These are phyloP conservation scores for Agrochola lota DNA, from an alignment of 2,888 invertebrate species.

Conservation along the genomic window DNA sequence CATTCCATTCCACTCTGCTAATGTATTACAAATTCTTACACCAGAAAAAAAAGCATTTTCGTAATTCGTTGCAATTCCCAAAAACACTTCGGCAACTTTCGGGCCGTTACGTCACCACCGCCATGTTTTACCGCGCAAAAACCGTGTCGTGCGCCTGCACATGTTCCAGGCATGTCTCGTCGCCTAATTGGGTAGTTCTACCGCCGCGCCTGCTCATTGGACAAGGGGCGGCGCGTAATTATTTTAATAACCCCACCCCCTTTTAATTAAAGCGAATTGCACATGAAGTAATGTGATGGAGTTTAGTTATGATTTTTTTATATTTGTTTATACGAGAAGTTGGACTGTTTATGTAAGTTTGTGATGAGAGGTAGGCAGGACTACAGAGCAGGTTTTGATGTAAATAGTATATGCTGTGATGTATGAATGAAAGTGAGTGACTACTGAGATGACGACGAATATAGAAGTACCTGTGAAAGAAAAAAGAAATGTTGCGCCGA, in stretches of 20 bases:
- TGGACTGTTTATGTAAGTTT: conserved; percentile 17
- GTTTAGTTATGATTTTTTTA: conserved; percentile 55
- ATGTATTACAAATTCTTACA: conserved; percentile 53
- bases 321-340: conserved; percentile 21
- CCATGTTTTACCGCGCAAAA: conserved; percentile 81
- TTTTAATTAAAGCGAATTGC: conserved; percentile 83
- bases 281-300: conserved; percentile 45
- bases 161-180: conserved; percentile 76
- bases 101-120: conserved; percentile 73
- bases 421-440: neutral
- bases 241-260: conserved; percentile 88
- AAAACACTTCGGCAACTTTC: conserved; percentile 59
- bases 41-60: conserved; percentile 44
- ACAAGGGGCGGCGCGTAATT: conserved; percentile 86
- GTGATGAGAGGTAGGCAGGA: conserved; percentile 1
- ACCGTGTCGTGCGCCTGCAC: conserved; percentile 74
- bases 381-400: neutral
- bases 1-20: conserved; percentile 31
- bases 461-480: neutral
- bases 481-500: neutral
- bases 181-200: conserved; percentile 85
- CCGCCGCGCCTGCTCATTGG: conserved; percentile 82
- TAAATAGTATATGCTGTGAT: neutral
- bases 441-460: neutral
- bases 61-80: conserved; percentile 57